Evolutionary conservation across 2,113 vertebrate species (phyloP), one percentile per base, ranked within the genome.

Genomic region (Rostratula benghalensis): DNA sequence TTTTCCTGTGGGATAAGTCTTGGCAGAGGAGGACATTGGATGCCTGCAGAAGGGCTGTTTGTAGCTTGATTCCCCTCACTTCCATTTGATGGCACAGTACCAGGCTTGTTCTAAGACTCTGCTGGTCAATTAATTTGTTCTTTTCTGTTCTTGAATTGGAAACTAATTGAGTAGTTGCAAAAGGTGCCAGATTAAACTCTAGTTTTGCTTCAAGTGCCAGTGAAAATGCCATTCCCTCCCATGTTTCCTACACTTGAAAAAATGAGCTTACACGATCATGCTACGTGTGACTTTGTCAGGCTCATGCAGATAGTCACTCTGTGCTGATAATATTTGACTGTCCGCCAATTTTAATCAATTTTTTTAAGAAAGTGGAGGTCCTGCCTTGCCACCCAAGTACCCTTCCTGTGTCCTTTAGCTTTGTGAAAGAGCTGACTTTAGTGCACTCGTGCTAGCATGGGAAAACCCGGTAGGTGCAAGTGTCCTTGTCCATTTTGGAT

Each of bases 121-220:
- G 43, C 83, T 87, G 60, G 95, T 96, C 84, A 87, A 94, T 97
- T 95, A 96, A 95, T 96, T 97, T 91, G 86, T 93, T 94, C 65
- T 90, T 78, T 95, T 93, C 76, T 89, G 65, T 87, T 96, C 57
- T 90, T 87, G 76, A 94, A 91, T 95, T 87, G 87, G 81, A 92
- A 97, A 41, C 30, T 91, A 96, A 95, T 91, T 90, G 93, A 94
- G 69, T 78, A 53, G 71, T 93, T 75, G 41, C 41, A 35, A 81
- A 94, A 27, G 63, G 45, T 93, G 83, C 93, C 94, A 95, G 85
- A 83, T 50, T 83, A 84, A 96, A 81, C 57, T 71, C 46, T 65
- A 17, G 6, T 92, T 95, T 80, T 89, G 28, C 73, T 71, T 78
- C 20, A 41, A 60, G 41, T 78, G 73, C 60, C 80, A 75, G 64